These are phyloP conservation scores for Oxyruncus cristatus DNA, from an alignment of 2,113 vertebrate genomes.

Conservation along the genomic window DNA sequence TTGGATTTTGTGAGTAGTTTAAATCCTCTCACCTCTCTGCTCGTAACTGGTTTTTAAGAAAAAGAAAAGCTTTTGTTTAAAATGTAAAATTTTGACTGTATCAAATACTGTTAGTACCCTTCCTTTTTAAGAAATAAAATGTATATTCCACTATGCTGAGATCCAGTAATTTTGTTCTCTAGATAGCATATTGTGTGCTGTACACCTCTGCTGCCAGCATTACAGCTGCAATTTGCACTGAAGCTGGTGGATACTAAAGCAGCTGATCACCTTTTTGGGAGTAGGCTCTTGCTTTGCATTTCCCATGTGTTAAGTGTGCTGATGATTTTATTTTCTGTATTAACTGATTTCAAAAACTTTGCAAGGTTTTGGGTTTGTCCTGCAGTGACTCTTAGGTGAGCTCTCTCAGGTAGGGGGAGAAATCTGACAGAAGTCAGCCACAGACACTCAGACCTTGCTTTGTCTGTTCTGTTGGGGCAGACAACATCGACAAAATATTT, in stretches of 20 bases:
- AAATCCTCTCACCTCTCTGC: slow-evolving; percentile 63
- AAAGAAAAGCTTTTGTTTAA: slow-evolving; percentile 67
- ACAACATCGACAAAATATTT: neutral
- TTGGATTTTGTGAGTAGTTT: slow-evolving; percentile 63
- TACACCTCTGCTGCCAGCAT: neutral
- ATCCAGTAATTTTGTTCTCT: slow-evolving; percentile 38
- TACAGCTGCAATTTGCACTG: neutral
- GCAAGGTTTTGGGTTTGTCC: neutral
- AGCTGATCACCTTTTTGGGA: neutral
- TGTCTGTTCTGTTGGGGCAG: neutral
- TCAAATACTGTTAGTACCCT: slow-evolving; percentile 67
- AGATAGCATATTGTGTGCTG: neutral
- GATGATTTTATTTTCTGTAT: neutral
- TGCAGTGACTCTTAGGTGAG: neutral
- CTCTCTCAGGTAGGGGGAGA: neutral
- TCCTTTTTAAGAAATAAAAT: slow-evolving; percentile 68
- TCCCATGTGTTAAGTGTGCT: neutral
- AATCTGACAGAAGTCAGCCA: neutral
- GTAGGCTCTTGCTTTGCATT: neutral
- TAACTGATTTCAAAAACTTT: neutral
- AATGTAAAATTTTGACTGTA: slow-evolving; percentile 70
- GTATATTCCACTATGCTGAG: slow-evolving; percentile 62
- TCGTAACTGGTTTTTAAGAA: slow-evolving; percentile 58
- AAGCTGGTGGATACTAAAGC: neutral
- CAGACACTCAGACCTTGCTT: neutral